Evolutionary conservation across 2,888 invertebrate genomes (phyloP), one percentile per base, ranked within the genome.

Genomic region (Macaria liturata): DNA sequence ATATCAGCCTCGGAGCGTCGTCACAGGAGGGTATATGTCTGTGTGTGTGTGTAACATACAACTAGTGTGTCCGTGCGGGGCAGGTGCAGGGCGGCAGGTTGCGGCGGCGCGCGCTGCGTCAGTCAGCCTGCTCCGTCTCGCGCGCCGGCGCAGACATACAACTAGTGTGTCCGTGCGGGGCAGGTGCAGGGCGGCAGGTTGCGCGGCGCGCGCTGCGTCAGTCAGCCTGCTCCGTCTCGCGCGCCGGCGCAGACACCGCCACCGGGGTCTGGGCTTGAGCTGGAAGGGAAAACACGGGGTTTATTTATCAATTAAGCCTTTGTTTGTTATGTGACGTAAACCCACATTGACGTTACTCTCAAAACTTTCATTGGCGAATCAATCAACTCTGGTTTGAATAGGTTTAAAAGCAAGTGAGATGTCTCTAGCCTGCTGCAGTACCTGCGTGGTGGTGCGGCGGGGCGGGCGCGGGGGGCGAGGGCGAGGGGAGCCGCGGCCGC

Each of bases 401-500:
- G 20, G 1, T 20, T 20, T 20, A 2, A 20, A 20, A 20, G 20
- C 20, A n/a, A n/a, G n/a, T n/a, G n/a, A 20, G 20, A 20, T 20
- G 20, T 20, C 20, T 37, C 34, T 37, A 6, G 34, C 7, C 3
- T 37, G 34, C 34, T 37, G 3, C 34, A 37, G 34, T 32, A 46
- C 43, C 50, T 20, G 50, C 31, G 46, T 61, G 65, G 30, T 57
- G 63, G 20, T 54, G 51, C 55, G 52, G 51, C 55, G 52, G 49
- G 43, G 64, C 49, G 50, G 46, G 53, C 48, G 58, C 31, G 32
- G 42, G 47, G 47, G 64, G 52, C 65, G 54, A 62, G 69, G 53
- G 58, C 48, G 64, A 56, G 63, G 60, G 65, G 46, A n/a, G n/a
- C n/a, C 65, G 49, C 60, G 34, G 60, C n/a, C n/a, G n/a, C n/a